These are phyloP conservation scores for Hecatera dysodea DNA, from an alignment of 2,888 invertebrate species.

Conservation along the genomic window DNA sequence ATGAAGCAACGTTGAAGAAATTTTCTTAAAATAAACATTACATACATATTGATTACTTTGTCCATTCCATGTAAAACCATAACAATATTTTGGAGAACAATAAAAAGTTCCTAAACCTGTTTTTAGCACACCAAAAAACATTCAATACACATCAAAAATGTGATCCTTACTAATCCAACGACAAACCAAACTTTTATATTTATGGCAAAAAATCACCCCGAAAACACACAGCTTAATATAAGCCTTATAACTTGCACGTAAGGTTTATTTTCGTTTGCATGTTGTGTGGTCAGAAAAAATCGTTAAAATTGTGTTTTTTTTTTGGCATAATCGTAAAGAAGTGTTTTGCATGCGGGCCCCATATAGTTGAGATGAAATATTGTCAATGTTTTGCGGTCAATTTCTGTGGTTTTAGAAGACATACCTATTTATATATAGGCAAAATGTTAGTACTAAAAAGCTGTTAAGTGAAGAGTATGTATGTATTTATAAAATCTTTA, in stretches of 20 bases:
- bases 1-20: too few species aligned
- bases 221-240: not conserved
- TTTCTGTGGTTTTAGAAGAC: constrained; percentile 39
- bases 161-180: constrained; percentile 47
- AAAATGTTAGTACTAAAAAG: not conserved
- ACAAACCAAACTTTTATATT: constrained; percentile 36
- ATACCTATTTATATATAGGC: not conserved
- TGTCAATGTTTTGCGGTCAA: constrained; percentile 42
- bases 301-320: constrained; percentile 36
- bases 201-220: constrained; percentile 58
- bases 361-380: constrained; percentile 36
- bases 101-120: not conserved
- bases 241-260: accelerated
- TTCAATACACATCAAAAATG: constrained; percentile 17
- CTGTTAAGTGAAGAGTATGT: not conserved
- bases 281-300: constrained; percentile 28
- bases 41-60: too few species aligned
- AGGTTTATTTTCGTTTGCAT: not conserved
- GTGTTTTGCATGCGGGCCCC: constrained; percentile 62
- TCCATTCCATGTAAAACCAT: not conserved
- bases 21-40: too few species aligned
- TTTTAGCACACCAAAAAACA: constrained; percentile 13
- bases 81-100: constrained; percentile 7
- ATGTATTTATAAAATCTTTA: constrained; percentile 8
- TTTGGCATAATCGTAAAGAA: constrained; percentile 39